Conservation (phyloP, 2,888 invertebrate genomes). For the Helobdella robusta region DNA sequence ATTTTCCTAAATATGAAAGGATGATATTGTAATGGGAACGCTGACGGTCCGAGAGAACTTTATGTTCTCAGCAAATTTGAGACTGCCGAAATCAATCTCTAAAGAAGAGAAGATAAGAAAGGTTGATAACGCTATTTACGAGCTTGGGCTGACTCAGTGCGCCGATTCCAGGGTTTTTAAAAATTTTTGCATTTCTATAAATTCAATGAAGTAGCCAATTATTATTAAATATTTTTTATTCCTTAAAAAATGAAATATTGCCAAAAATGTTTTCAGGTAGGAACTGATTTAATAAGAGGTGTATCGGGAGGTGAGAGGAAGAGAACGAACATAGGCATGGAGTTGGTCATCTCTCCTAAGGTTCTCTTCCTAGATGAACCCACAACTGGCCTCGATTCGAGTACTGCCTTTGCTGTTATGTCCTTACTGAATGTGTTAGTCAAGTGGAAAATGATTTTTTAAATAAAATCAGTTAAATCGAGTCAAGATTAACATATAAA, state of each 20-base stretch:
- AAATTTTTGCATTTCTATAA: no score
- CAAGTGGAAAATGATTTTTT: no score
- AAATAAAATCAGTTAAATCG: no score
- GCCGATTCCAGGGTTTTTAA: slow-evolving; percentile 44
- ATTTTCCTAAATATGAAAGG: slow-evolving; percentile 35
- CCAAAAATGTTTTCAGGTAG: slow-evolving; percentile 42
- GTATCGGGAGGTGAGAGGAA: slow-evolving; percentile 50
- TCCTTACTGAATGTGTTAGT: slow-evolving; percentile 42
- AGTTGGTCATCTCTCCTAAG: slow-evolving; percentile 47
- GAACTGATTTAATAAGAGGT: slow-evolving; percentile 48
- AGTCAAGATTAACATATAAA: no score
- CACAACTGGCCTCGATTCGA: slow-evolving; percentile 50
- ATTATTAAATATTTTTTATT: no score
- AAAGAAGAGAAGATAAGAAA: slow-evolving; percentile 37
- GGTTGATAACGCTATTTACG: slow-evolving; percentile 43
- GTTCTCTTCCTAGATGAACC: slow-evolving; percentile 50
- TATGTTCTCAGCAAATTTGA: slow-evolving; percentile 46
- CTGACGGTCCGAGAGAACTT: slow-evolving; percentile 47
- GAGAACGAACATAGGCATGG: slow-evolving; percentile 50
- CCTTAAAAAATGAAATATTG: no score
- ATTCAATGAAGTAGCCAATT: no score
- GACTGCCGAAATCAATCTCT: slow-evolving; percentile 39
- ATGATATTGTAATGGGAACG: slow-evolving; percentile 50
- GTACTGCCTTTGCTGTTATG: slow-evolving; percentile 49
- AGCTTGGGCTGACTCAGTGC: slow-evolving; percentile 44